Conservation (phyloP, 2,888 invertebrate genomes). For the Adelphocoris suturalis region DNA sequence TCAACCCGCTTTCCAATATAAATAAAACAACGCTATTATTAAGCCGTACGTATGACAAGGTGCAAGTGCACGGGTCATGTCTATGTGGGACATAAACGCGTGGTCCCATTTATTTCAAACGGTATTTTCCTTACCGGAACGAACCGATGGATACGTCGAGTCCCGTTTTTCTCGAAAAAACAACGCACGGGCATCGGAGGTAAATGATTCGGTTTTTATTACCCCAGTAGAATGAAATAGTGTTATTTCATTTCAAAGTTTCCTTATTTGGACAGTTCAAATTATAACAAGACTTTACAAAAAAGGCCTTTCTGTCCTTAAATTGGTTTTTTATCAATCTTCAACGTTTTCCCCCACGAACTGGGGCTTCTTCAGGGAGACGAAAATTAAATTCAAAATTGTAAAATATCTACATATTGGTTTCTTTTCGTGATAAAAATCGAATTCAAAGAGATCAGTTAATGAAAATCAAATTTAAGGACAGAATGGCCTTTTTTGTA, state of each 20-base stretch:
- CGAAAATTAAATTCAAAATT: no score
- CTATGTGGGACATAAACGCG: background rate
- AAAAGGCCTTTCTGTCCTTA: no score
- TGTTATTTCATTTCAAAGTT: background rate
- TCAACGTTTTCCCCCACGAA: no score
- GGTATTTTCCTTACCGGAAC: background rate
- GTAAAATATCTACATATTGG: no score
- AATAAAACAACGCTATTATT: background rate
- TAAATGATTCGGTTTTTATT: conserved; percentile 6
- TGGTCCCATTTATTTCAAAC: conserved; percentile 5
- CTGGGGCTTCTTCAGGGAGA: no score
- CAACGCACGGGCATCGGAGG: background rate
- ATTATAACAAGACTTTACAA: no score
- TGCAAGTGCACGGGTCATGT: background rate
- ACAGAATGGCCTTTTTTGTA: no score
- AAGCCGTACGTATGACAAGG: background rate
- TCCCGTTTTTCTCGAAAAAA: background rate
- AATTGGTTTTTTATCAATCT: no score
- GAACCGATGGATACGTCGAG: background rate
- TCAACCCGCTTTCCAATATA: background rate
- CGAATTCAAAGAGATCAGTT: no score
- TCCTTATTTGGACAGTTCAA: no score
- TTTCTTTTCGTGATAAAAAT: no score
- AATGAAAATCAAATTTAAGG: no score
- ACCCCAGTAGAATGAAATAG: background rate